These are phyloP conservation scores for Thalassophryne amazonica DNA, from an alignment of 2,797 vertebrate genomes.

Conservation along the genomic window DNA sequence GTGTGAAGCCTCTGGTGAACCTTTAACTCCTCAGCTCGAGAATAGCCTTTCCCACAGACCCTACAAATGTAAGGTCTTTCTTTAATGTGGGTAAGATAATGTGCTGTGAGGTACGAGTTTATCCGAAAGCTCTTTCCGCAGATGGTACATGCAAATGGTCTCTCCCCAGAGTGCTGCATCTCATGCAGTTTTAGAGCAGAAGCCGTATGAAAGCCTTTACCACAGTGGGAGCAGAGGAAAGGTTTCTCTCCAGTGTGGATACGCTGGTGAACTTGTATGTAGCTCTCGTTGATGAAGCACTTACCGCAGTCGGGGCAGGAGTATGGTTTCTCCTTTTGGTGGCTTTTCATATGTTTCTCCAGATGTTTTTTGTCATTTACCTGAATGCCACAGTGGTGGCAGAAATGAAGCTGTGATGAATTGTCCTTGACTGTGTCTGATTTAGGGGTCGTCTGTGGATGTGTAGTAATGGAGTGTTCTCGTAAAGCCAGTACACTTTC, in stretches of 20 bases:
- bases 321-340: slow-evolving; percentile 66
- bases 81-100: slow-evolving; percentile 70
- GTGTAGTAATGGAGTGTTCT: slow-evolving; percentile 48
- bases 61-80: slow-evolving; percentile 62
- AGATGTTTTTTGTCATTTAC: slow-evolving; percentile 53
- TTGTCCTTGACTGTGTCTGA: neutral
- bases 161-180: slow-evolving; percentile 65
- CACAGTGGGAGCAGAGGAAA: slow-evolving; percentile 65
- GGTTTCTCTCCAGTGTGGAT: slow-evolving; percentile 68
- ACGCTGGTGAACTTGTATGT: slow-evolving; percentile 66
- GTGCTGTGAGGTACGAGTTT: slow-evolving; percentile 65
- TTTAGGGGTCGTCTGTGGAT: slow-evolving; percentile 11
- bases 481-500: slow-evolving; percentile 55
- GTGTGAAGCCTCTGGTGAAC: slow-evolving; percentile 72
- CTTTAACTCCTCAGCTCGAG: slow-evolving; percentile 66
- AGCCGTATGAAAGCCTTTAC: slow-evolving; percentile 58
- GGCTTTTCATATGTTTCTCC: slow-evolving; percentile 64
- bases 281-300: slow-evolving; percentile 68
- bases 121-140: slow-evolving; percentile 67
- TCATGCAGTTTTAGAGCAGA: slow-evolving; percentile 68
- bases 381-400: slow-evolving; percentile 56
- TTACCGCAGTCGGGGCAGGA: slow-evolving; percentile 71
- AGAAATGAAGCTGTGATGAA: slow-evolving; percentile 30
- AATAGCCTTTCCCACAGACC: slow-evolving; percentile 69
- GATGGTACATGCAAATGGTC: slow-evolving; percentile 59